Evolutionary conservation across 2,888 invertebrate genomes (phyloP), one percentile per base, ranked within the genome.

Genomic region (Rugalucina vietnamica): DNA sequence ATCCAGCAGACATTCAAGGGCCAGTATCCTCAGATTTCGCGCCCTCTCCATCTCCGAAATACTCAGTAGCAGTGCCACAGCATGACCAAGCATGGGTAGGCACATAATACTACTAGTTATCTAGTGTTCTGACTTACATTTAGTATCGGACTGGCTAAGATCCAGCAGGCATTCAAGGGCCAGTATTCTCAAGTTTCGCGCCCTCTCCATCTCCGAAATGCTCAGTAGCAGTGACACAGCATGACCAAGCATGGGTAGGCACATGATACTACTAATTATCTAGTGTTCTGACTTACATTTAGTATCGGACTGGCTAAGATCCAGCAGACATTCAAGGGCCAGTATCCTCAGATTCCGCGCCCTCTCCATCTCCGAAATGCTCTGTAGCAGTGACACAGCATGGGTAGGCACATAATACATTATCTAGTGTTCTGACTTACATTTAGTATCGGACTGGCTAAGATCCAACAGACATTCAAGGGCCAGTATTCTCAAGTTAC

Each of bases 31-130:
- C 24, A 93, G 88, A 24, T 86, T 78, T 29, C 92, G 85, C 27
- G 91, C 85, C 34, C 85, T 86, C 77, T 93, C 93, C 10, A 76
- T 81, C 75, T 93, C 90, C 0, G 91, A 91, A 29, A 93, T 74
- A 65, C 86, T 85, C 32, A 94, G 88, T 43, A 94, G 77, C 24
- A 92, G 80, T 14, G 93, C 91, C 4, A 93, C 91, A 54, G 93
- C 89, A 85, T 93, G 92, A 3, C 94, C 94, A 3, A 93, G 86
- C 0, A 90, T 81, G 8, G 93, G 92, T 21, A 93, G 85, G 82
- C 88, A 90, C 27, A 84, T 49, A 21, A 89, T 81, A n/a, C n/a
- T n/a, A n/a, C n/a, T n/a, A n/a, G n/a, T n/a, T n/a, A n/a, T n/a
- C n/a, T n/a, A n/a, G n/a, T n/a, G n/a, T 27, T 24, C n/a, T n/a